A percentile compares a stretch with the other conserved stretches of the same genome.
phyloP scores from a whole-genome alignment of 1,140 invertebrate genomes.

The Drosophila nasuta region DNA sequence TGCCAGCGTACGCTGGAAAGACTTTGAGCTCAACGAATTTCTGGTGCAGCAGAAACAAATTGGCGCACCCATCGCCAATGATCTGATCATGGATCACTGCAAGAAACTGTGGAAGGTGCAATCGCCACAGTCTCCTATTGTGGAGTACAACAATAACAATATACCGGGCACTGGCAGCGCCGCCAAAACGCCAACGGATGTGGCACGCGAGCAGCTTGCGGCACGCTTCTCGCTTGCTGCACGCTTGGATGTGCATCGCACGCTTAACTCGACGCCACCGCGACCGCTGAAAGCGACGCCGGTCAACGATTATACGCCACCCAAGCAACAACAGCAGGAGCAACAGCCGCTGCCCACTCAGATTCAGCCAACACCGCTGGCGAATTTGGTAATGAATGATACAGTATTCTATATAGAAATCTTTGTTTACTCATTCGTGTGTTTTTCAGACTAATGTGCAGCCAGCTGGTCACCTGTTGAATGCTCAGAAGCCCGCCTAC shows the following conservation, averaged over 20 bases:
- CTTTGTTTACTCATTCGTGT: neutral
- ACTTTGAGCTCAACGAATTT: constrained; percentile 72
- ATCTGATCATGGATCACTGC: constrained; percentile 76
- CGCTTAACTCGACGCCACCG: constrained; percentile 31
- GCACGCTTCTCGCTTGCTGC: constrained; percentile 64
- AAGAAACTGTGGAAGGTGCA: constrained; percentile 66
- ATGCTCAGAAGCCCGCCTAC: constrained; percentile 51
- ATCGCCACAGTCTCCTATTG: constrained; percentile 34
- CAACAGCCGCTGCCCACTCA: constrained; percentile 5
- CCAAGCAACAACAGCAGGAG: constrained; percentile 17
- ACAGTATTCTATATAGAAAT: neutral
- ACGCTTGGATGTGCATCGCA: constrained; percentile 70
- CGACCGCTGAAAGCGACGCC: constrained; percentile 42
- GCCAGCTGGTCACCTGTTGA: constrained; percentile 42
- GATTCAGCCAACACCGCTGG: constrained; percentile 41
- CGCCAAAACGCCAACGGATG: constrained; percentile 61
- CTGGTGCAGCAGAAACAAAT: constrained; percentile 76
- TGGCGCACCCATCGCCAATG: constrained; percentile 63
- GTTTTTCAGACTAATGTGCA: constrained; percentile 64
- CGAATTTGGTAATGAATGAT: constrained; percentile 57
- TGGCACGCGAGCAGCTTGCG: constrained; percentile 68
- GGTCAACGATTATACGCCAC: constrained; percentile 31
- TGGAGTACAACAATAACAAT: constrained; percentile 63
- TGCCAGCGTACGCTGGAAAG: constrained; percentile 76
- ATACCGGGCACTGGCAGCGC: constrained; percentile 30